phyloP scores from a whole-genome alignment of 2,888 invertebrate genomes.

The Nemapogon koenigi region DNA sequence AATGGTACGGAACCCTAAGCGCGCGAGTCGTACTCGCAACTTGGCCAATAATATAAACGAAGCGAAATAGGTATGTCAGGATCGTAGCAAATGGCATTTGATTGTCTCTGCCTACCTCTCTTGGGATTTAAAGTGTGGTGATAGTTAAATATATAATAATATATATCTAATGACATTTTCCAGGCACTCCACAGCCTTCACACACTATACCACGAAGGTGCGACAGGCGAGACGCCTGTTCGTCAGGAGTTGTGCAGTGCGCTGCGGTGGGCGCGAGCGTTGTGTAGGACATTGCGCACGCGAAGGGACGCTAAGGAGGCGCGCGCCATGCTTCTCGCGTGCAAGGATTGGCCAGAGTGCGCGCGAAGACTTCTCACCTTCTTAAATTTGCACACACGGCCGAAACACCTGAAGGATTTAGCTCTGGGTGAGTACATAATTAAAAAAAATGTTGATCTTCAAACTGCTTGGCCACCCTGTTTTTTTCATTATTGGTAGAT shows the following conservation, averaged over 20 bases:
- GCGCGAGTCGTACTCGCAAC: too few species aligned
- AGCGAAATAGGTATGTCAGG: too few species aligned
- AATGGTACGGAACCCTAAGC: too few species aligned
- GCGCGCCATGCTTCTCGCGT: constrained; percentile 68
- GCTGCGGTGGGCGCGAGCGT: constrained; percentile 76
- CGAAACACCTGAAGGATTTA: constrained; percentile 80
- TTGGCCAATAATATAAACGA: too few species aligned
- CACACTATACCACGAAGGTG: constrained; percentile 91
- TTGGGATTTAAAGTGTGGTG: too few species aligned
- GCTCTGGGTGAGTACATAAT: constrained; percentile 67
- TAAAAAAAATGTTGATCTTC: background rate
- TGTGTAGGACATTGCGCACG: constrained; percentile 74
- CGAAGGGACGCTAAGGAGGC: constrained; percentile 72
- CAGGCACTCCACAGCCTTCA: constrained; percentile 90
- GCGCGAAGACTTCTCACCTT: constrained; percentile 86
- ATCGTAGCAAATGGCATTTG: too few species aligned
- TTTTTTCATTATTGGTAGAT: too few species aligned
- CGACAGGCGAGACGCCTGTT: constrained; percentile 77
- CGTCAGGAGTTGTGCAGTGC: constrained; percentile 89
- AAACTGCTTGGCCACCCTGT: too few species aligned
- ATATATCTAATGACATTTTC: background rate
- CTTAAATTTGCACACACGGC: constrained; percentile 84
- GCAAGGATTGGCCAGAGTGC: constrained; percentile 89
- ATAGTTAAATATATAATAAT: background rate
- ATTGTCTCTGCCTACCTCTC: too few species aligned